A percentile compares a stretch with the other conserved stretches of the same genome.
Evolutionary conservation across 2,888 invertebrate genomes (phyloP).

Genomic region (Athripsodes cinereus): DNA sequence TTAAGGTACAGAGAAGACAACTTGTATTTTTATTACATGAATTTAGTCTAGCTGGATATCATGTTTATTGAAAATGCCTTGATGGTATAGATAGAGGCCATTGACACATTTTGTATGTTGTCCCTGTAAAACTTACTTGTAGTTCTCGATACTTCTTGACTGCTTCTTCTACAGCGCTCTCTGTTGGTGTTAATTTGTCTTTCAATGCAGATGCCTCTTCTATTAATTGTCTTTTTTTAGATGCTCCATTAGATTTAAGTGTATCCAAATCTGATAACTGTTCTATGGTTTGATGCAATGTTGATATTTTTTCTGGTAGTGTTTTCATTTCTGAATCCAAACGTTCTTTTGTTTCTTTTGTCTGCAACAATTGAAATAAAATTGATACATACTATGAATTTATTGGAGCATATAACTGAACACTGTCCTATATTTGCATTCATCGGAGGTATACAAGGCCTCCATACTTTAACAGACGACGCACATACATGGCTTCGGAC

Average conservation of each 20-base stretch:
- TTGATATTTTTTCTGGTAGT: constrained; percentile 60
- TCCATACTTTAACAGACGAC: too few relatives aligned
- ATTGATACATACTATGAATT: neutral
- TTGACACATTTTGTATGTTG: too few relatives aligned
- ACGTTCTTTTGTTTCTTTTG: constrained; percentile 44
- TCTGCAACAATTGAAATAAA: constrained; percentile 31
- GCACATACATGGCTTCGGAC: too few relatives aligned
- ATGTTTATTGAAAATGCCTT: neutral
- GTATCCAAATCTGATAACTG: constrained; percentile 56
- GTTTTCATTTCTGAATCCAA: constrained; percentile 55
- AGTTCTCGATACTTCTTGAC: constrained; percentile 48
- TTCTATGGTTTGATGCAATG: constrained; percentile 58
- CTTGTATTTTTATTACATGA: too few relatives aligned
- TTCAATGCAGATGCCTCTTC: constrained; percentile 46
- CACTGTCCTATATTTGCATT: too few relatives aligned
- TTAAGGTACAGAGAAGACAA: too few relatives aligned
- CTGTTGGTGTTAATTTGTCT: constrained; percentile 44
- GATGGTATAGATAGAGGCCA: too few relatives aligned
- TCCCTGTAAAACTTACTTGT: constrained; percentile 43
- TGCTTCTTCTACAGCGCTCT: constrained; percentile 46
- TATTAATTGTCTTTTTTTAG: constrained; percentile 49
- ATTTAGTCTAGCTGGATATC: too few relatives aligned
- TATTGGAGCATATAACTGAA: too few relatives aligned
- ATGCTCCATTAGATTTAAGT: constrained; percentile 49
- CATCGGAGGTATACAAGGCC: too few relatives aligned